phyloP scores from a whole-genome alignment of 1,140 invertebrate species.

The Hylyphantes graminicola region DNA sequence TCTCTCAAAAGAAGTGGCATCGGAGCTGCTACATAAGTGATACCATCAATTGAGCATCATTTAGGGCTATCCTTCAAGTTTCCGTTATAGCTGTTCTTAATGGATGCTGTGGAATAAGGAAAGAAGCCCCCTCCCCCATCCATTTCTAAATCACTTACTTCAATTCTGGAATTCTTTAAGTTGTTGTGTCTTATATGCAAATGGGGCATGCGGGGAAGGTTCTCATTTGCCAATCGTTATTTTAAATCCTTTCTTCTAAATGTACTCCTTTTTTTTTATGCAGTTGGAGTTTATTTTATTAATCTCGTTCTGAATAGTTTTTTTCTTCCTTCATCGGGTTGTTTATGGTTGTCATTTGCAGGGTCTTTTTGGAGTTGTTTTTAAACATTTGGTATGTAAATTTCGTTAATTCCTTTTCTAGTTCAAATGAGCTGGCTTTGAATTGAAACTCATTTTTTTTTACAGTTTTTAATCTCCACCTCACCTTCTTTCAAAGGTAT shows the following conservation, averaged over 20 bases:
- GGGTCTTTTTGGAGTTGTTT: background rate
- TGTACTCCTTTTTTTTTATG: too few species aligned
- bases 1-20: conserved; percentile 18
- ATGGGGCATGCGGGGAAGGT: conserved; percentile 18
- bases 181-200: conserved; percentile 28
- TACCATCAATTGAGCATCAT: conserved; percentile 35
- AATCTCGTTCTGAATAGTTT: too few species aligned
- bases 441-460: too few species aligned
- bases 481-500: too few species aligned
- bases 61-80: conserved; percentile 29
- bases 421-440: too few species aligned
- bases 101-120: conserved; percentile 21
- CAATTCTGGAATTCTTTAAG: background rate
- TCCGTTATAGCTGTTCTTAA: conserved; percentile 46
- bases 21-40: conserved; percentile 34
- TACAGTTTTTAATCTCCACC: too few species aligned
- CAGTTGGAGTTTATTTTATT: too few species aligned
- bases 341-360: conserved; percentile 22
- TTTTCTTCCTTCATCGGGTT: background rate
- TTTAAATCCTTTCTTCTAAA: too few species aligned
- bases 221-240: background rate
- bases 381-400: too few species aligned
- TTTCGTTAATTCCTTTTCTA: too few species aligned
- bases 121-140: background rate
- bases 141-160: conserved; percentile 19